These are phyloP conservation scores for Syngnathus typhle DNA, from an alignment of 2,113 vertebrate genomes.

Conservation along the genomic window DNA sequence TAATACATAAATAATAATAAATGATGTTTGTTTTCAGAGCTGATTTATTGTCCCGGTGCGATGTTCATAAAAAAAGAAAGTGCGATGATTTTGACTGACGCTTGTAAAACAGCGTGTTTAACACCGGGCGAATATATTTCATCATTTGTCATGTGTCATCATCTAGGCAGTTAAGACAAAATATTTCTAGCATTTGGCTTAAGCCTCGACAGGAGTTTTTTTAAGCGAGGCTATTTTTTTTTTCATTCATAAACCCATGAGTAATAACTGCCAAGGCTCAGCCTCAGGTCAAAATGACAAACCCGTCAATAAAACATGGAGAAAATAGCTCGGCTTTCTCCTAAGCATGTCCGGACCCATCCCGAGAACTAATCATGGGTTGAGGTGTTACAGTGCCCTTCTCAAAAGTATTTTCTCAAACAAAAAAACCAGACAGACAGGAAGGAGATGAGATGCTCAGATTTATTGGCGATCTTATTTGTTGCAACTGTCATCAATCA, in stretches of 20 bases:
- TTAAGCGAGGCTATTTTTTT: slow-evolving; percentile 10
- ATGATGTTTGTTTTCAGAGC: background rate
- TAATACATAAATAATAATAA: too few species aligned
- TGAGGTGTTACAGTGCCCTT: background rate
- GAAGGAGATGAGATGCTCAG: slow-evolving; percentile 29
- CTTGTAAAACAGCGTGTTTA: background rate
- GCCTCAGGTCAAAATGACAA: slow-evolving; percentile 20
- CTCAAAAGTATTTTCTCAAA: too few species aligned
- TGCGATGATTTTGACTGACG: too few species aligned
- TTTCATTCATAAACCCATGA: background rate
- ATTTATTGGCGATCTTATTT: slow-evolving; percentile 50
- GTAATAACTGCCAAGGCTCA: slow-evolving; percentile 17
- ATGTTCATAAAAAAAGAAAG: background rate
- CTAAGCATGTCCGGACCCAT: background rate
- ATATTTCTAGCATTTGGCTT: slow-evolving; percentile 5
- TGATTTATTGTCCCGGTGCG: background rate
- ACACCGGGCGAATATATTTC: background rate
- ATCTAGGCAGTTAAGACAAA: background rate
- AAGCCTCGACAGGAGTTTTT: background rate
- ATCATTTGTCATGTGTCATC: slow-evolving; percentile 1
- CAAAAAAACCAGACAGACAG: background rate
- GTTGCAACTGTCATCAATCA: slow-evolving; percentile 13
- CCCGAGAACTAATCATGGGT: background rate
- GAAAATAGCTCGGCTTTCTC: background rate
- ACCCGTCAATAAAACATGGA: slow-evolving; percentile 1